Evolutionary conservation across 1,140 invertebrate genomes (phyloP).

Genomic region (Drosophila lacertosa): DNA sequence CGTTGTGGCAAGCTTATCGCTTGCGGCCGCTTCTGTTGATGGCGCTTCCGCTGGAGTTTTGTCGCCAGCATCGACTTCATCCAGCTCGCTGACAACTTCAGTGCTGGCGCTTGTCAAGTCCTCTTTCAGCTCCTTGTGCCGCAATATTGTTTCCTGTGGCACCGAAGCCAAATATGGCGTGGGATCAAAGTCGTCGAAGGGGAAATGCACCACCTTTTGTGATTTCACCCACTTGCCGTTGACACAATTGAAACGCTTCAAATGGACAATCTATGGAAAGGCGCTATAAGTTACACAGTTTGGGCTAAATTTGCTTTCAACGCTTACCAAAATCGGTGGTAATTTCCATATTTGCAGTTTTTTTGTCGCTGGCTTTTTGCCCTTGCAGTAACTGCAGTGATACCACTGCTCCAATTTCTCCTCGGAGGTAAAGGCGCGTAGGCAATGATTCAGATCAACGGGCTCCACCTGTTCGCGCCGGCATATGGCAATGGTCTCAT

Average conservation of each 20-base stretch:
- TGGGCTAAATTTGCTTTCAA: too few species aligned
- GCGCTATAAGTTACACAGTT: neutral
- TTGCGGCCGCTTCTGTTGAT: neutral
- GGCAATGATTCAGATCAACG: constrained; percentile 91
- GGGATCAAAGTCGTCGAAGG: constrained; percentile 92
- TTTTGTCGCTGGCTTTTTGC: constrained; percentile 92
- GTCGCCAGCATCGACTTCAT: constrained; percentile 51
- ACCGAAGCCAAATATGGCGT: constrained; percentile 91
- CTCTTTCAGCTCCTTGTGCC: constrained; percentile 85
- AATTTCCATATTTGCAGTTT: constrained; percentile 95
- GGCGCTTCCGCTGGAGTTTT: constrained; percentile 16
- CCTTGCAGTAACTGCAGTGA: constrained; percentile 92
- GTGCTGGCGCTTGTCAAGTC: constrained; percentile 36
- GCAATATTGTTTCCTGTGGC: constrained; percentile 89
- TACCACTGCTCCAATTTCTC: constrained; percentile 94
- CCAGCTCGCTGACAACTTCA: constrained; percentile 63
- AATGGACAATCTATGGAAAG: constrained; percentile 90
- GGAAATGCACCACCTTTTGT: constrained; percentile 95
- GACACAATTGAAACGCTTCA: constrained; percentile 95
- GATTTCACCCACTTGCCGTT: constrained; percentile 97
- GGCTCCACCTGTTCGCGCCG: constrained; percentile 89
- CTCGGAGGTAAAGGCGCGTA: constrained; percentile 93
- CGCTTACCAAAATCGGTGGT: constrained; percentile 92
- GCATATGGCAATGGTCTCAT: constrained; percentile 89
- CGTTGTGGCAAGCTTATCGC: neutral